Percentiles rank a stretch among this genome's conserved stretches.
These are phyloP conservation scores for Drymonia ruficornis DNA, from an alignment of 2,888 invertebrate species.

Conservation along the genomic window DNA sequence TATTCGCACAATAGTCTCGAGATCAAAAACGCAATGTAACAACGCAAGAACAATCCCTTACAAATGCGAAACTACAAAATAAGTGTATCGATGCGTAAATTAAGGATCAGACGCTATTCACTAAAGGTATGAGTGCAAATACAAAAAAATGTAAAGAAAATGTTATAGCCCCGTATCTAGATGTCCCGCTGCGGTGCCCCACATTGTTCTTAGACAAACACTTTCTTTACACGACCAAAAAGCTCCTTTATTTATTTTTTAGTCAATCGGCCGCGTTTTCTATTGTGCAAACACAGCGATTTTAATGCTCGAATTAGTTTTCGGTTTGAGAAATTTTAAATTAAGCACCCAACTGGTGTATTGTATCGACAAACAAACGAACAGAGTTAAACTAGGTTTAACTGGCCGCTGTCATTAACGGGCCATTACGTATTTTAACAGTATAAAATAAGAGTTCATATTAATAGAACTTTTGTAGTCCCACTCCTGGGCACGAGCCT, in stretches of 20 bases:
- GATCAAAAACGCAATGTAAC: constrained; percentile 68
- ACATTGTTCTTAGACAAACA: constrained; percentile 83
- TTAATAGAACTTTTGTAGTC: no score
- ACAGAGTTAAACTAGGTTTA: no score
- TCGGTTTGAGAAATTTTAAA: constrained; percentile 53
- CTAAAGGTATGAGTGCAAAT: constrained; percentile 67
- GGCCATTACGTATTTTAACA: no score
- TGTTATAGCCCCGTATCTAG: constrained; percentile 71
- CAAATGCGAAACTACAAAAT: constrained; percentile 75
- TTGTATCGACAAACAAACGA: constrained; percentile 45
- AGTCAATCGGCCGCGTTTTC: constrained; percentile 60
- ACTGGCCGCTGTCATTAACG: no score
- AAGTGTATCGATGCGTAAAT: constrained; percentile 81
- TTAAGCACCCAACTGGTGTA: constrained; percentile 52
- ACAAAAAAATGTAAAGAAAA: constrained; percentile 70
- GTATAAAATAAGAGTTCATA: no score
- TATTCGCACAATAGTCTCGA: constrained; percentile 54
- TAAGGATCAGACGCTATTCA: constrained; percentile 78
- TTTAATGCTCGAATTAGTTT: constrained; percentile 76
- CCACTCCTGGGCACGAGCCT: no score
- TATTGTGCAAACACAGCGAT: constrained; percentile 59
- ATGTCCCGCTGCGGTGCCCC: constrained; percentile 79
- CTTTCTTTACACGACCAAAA: constrained; percentile 71
- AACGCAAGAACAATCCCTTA: constrained; percentile 76
- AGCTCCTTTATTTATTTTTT: constrained; percentile 72